Percentiles rank a stretch among this genome's conserved stretches.
These are phyloP conservation scores for Macrophya alboannulata DNA, from an alignment of 2,888 invertebrate genomes.

Conservation along the genomic window DNA sequence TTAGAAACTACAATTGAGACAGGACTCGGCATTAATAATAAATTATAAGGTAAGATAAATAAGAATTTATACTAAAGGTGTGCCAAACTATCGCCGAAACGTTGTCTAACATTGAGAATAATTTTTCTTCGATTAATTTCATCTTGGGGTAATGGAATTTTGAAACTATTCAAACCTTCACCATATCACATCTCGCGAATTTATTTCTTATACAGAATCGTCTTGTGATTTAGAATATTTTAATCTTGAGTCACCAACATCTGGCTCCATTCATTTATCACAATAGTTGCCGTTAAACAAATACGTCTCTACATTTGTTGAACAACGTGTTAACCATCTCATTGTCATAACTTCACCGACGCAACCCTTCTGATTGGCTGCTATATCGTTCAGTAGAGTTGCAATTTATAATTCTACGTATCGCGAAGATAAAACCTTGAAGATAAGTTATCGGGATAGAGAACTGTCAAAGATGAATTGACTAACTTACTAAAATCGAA, in stretches of 20 bases:
- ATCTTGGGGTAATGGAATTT: slow-evolving; percentile 14
- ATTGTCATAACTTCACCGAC: slow-evolving; percentile 32
- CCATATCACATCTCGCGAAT: not conserved
- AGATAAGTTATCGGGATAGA: slow-evolving; percentile 18
- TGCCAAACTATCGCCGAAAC: not conserved
- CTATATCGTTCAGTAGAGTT: not conserved
- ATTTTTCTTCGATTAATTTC: slow-evolving; percentile 40
- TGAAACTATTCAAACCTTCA: slow-evolving; percentile 23
- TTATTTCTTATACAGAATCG: not conserved
- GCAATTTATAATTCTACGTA: slow-evolving; percentile 6
- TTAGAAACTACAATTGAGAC: slow-evolving; percentile 64
- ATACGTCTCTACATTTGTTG: not conserved
- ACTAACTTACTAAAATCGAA: not conserved
- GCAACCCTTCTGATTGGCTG: slow-evolving; percentile 17
- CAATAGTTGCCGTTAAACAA: not conserved
- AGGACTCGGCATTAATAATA: slow-evolving; percentile 42
- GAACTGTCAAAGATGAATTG: slow-evolving; percentile 20
- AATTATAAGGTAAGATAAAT: slow-evolving; percentile 66
- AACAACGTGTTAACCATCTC: slow-evolving; percentile 34
- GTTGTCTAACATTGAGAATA: not conserved
- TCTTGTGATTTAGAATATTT: not conserved
- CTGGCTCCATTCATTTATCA: not conserved
- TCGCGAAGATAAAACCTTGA: not conserved
- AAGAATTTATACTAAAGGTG: not conserved
- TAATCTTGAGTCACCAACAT: not conserved